phyloP scores from a whole-genome alignment of 1,140 invertebrate genomes.

The Hyphantria cunea region DNA sequence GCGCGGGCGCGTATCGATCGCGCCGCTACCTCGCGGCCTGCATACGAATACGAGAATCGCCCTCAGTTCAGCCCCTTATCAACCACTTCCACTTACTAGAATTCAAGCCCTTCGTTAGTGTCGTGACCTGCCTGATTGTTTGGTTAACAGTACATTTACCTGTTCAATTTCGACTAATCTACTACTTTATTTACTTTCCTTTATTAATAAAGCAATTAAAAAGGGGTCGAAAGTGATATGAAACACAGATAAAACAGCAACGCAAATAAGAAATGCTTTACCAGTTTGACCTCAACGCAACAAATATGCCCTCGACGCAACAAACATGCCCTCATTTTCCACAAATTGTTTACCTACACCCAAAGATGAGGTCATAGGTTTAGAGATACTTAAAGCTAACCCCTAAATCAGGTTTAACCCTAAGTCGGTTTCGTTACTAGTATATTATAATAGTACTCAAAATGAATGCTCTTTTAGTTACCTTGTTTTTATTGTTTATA shows the following conservation, averaged over 20 bases:
- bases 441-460: too few species aligned
- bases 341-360: slow-evolving; percentile 48
- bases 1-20: slow-evolving; percentile 79
- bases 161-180: neutral
- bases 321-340: slow-evolving; percentile 52
- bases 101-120: slow-evolving; percentile 62
- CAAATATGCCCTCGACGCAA: slow-evolving; percentile 43
- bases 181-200: neutral
- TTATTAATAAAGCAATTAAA: too few species aligned
- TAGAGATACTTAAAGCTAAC: neutral
- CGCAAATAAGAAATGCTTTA: slow-evolving; percentile 57
- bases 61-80: slow-evolving; percentile 69
- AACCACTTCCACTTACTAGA: slow-evolving; percentile 59
- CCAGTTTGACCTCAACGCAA: slow-evolving; percentile 43
- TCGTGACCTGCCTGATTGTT: slow-evolving; percentile 60
- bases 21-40: slow-evolving; percentile 64
- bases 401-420: too few species aligned
- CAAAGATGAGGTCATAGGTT: slow-evolving; percentile 42
- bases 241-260: slow-evolving; percentile 26
- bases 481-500: slow-evolving; percentile 14
- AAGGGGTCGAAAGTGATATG: too few species aligned
- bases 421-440: too few species aligned
- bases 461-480: neutral
- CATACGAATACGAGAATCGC: slow-evolving; percentile 75
- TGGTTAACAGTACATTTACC: slow-evolving; percentile 42